These are phyloP conservation scores for Cavia porcellus DNA, from an alignment of 2,113 vertebrate genomes.

Conservation along the genomic window DNA sequence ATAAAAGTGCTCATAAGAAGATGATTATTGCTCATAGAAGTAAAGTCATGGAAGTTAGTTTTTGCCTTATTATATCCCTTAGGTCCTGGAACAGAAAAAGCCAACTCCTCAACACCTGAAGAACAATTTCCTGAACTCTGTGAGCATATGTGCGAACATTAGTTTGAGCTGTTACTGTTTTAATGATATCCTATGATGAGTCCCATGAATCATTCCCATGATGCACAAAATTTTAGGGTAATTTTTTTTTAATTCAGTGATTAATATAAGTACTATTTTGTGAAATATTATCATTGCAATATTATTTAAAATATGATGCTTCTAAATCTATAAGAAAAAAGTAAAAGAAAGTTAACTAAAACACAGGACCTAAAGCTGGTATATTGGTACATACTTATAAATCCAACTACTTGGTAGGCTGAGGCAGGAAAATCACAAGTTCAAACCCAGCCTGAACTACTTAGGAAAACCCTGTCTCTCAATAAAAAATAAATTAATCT, in stretches of 20 bases:
- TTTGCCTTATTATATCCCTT: background rate
- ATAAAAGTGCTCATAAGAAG: background rate
- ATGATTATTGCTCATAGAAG: background rate
- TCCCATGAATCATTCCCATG: background rate
- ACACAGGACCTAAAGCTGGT: background rate
- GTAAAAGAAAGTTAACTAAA: background rate
- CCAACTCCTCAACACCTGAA: background rate
- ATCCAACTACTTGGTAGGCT: background rate
- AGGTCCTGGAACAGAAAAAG: background rate
- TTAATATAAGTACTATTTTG: slow-evolving; percentile 11
- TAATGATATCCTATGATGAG: background rate
- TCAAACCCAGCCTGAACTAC: background rate
- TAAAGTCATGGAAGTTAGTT: background rate
- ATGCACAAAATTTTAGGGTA: background rate
- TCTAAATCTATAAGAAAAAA: background rate
- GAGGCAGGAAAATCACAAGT: background rate
- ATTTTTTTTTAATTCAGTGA: background rate
- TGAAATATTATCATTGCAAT: no score
- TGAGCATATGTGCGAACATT: background rate
- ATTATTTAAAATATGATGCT: background rate
- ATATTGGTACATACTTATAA: background rate
- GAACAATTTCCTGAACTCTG: background rate
- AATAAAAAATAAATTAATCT: background rate
- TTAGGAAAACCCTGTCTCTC: background rate
- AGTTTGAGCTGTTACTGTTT: background rate